phyloP scores from a whole-genome alignment of 2,113 vertebrate genomes.

The Coracopsis vasa region DNA sequence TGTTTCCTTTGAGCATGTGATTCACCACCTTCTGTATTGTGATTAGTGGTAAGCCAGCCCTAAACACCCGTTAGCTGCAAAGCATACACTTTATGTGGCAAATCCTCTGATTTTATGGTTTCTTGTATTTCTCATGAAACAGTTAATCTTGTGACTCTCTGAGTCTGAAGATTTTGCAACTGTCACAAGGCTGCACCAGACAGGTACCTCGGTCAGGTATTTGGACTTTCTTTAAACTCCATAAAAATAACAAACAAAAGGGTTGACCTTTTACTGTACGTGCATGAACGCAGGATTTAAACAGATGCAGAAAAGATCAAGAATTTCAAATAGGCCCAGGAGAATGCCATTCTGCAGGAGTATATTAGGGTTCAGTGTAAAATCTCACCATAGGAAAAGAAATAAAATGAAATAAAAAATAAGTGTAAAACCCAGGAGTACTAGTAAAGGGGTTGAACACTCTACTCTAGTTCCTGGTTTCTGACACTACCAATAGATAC shows the following conservation, averaged over 20 bases:
- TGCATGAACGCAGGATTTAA: slow-evolving; percentile 57
- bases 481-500: neutral
- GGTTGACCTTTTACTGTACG: slow-evolving; percentile 45
- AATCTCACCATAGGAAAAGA: slow-evolving; percentile 40
- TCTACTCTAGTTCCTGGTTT: neutral
- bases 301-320: slow-evolving; percentile 66
- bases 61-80: neutral
- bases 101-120: neutral
- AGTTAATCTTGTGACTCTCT: neutral
- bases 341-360: slow-evolving; percentile 56
- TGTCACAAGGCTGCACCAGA: slow-evolving; percentile 59
- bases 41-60: neutral
- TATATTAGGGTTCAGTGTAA: slow-evolving; percentile 47
- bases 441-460: slow-evolving; percentile 1
- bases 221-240: slow-evolving; percentile 73
- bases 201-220: slow-evolving; percentile 68
- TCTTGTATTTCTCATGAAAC: slow-evolving; percentile 17
- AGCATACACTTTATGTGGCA: neutral
- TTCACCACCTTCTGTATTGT: neutral
- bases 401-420: slow-evolving; percentile 38
- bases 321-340: slow-evolving; percentile 61
- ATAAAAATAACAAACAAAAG: slow-evolving; percentile 64
- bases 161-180: slow-evolving; percentile 51
- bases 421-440: slow-evolving; percentile 24
- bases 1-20: neutral